phyloP scores from a whole-genome alignment of 2,797 vertebrate genomes.

The Pitangus sulphuratus region DNA sequence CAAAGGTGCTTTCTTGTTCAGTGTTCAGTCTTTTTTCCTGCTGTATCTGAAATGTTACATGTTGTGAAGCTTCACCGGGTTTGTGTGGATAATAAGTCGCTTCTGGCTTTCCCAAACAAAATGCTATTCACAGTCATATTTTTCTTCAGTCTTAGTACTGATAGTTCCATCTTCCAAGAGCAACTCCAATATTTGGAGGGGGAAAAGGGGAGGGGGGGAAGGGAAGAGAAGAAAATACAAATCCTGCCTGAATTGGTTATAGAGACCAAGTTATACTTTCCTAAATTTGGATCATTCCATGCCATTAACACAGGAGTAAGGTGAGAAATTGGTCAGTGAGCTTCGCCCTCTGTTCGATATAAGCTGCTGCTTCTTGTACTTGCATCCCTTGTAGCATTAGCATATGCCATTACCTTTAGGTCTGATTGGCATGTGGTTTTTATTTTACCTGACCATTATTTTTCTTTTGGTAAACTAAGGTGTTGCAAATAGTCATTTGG shows the following conservation, averaged over 20 bases:
- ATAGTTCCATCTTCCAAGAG: not conserved
- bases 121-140: not conserved
- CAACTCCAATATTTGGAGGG: not conserved
- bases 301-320: not conserved
- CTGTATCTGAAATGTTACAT: accelerated
- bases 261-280: not conserved
- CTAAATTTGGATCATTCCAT: not conserved
- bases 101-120: not conserved
- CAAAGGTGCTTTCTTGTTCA: not conserved
- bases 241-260: not conserved
- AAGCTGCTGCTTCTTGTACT: not conserved
- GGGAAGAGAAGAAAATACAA: not conserved
- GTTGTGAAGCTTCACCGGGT: not conserved
- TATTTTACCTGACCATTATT: not conserved
- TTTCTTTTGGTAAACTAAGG: not conserved
- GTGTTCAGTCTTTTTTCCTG: not conserved
- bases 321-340: not conserved
- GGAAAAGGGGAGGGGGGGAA: not conserved
- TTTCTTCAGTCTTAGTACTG: not conserved
- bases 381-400: not conserved
- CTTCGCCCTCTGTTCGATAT: not conserved
- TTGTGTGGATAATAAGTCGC: not conserved
- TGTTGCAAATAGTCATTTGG: not conserved
- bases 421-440: not conserved
- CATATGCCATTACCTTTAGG: not conserved